Evolutionary conservation across 1,140 invertebrate genomes (phyloP).

Genomic region (Diploscapter pachys): DNA sequence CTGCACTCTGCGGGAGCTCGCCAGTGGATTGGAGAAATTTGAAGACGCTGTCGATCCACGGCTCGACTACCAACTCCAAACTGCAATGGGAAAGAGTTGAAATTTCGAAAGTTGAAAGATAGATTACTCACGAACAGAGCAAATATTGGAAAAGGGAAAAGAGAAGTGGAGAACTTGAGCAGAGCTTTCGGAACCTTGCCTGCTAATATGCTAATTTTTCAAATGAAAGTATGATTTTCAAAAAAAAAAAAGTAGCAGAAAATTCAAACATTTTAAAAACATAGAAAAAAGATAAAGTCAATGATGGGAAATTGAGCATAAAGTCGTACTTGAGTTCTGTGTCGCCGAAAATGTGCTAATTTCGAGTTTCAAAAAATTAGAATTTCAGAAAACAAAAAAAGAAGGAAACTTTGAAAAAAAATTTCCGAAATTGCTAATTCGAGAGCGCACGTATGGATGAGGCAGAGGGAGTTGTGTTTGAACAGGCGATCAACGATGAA

Average conservation of each 20-base stretch:
- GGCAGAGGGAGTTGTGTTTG: no score
- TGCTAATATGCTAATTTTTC: no score
- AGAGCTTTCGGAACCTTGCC: no score
- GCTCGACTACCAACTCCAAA: constrained; percentile 41
- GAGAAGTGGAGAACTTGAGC: no score
- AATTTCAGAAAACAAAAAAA: background rate
- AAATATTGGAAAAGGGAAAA: no score
- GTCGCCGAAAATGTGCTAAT: background rate
- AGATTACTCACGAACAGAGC: no score
- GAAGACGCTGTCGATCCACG: constrained; percentile 40
- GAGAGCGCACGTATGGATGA: no score
- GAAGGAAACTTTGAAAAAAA: no score
- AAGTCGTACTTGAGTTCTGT: background rate
- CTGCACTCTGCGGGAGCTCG: constrained; percentile 12
- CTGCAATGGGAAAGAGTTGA: constrained; percentile 23
- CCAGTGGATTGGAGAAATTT: background rate
- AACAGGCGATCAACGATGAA: no score
- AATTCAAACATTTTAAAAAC: constrained; percentile 24
- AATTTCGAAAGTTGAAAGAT: background rate
- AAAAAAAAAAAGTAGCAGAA: constrained; percentile 13
- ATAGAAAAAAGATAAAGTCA: background rate
- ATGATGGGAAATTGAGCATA: no score
- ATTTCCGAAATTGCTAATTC: no score
- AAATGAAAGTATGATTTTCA: no score
- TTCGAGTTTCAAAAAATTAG: background rate